These are phyloP conservation scores for Gymnoscelis rufifasciata DNA, from an alignment of 2,888 invertebrate species.

Conservation along the genomic window DNA sequence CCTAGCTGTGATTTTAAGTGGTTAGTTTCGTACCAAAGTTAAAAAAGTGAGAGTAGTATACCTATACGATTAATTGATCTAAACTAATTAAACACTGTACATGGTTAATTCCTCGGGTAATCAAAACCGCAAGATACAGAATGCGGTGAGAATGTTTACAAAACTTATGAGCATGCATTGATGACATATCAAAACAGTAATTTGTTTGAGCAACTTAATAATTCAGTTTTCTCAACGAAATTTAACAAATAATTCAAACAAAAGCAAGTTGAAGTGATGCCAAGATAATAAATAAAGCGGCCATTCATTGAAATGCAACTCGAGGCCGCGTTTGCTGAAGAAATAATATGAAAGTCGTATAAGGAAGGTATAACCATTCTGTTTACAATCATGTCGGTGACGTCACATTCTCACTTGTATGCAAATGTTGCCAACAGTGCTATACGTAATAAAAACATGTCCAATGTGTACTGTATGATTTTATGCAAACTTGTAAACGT, in stretches of 20 bases:
- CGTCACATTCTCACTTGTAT: slow-evolving; percentile 29
- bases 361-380: slow-evolving; percentile 38
- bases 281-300: slow-evolving; percentile 14
- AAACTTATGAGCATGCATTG: background rate
- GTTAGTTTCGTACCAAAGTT: too few species aligned
- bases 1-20: too few species aligned
- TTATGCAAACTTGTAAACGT: slow-evolving; percentile 61
- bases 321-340: slow-evolving; percentile 7
- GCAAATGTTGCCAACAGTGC: slow-evolving; percentile 31
- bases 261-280: slow-evolving; percentile 1
- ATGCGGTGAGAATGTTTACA: background rate
- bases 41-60: too few species aligned
- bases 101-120: too few species aligned
- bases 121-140: too few species aligned
- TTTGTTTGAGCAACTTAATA: background rate
- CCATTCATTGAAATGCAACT: slow-evolving; percentile 11
- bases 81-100: too few species aligned
- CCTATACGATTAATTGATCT: too few species aligned
- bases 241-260: slow-evolving; percentile 5
- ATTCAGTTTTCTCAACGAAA: background rate
- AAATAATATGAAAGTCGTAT: slow-evolving; percentile 24
- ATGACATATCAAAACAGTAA: background rate
- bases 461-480: slow-evolving; percentile 71
- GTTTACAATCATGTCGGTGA: slow-evolving; percentile 33
- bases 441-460: slow-evolving; percentile 40